phyloP scores from a whole-genome alignment of 2,888 invertebrate genomes.

The Tetropium fuscum region DNA sequence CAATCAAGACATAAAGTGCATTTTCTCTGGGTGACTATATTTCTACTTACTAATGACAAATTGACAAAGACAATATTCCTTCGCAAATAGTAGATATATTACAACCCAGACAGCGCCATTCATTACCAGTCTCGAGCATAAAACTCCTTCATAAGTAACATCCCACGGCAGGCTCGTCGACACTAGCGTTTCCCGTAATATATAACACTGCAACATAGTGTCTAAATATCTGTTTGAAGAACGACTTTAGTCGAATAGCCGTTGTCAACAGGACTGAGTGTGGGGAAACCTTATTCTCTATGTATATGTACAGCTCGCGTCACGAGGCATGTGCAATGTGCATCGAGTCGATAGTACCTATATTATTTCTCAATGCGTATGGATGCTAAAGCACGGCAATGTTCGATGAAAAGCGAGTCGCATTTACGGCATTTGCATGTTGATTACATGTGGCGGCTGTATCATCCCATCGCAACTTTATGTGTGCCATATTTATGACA shows the following conservation, averaged over 20 bases:
- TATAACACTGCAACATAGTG: slow-evolving; percentile 4
- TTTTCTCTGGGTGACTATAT: too few species aligned
- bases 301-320: background rate
- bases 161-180: background rate
- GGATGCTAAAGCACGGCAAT: background rate
- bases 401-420: background rate
- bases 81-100: too few species aligned
- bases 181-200: too few species aligned
- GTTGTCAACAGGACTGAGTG: slow-evolving; percentile 1
- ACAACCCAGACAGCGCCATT: background rate
- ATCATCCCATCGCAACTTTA: background rate
- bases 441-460: background rate
- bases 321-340: background rate
- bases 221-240: slow-evolving; percentile 9
- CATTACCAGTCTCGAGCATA: background rate
- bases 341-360: background rate
- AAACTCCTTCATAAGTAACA: slow-evolving; percentile 1
- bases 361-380: background rate
- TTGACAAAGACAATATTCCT: too few species aligned
- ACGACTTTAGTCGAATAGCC: slow-evolving; percentile 2
- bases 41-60: too few species aligned
- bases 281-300: slow-evolving; percentile 4
- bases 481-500: background rate
- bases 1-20: too few species aligned
- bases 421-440: slow-evolving; percentile 9